Evolutionary conservation across 2,888 invertebrate species (phyloP).

Genomic region (Sycophila texana): DNA sequence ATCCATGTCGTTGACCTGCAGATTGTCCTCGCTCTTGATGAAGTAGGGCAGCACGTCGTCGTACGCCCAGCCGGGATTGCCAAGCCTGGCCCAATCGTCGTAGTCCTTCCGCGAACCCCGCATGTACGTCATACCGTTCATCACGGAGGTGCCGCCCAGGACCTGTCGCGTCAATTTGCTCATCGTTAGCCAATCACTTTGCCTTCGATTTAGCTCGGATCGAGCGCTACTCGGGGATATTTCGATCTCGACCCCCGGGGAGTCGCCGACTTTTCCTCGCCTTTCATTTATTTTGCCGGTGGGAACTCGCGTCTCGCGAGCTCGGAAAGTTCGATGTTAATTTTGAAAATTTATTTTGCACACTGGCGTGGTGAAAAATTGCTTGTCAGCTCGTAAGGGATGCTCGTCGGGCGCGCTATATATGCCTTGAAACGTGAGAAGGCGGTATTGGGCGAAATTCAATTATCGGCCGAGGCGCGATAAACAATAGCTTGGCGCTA

Average conservation of each 20-base stretch:
- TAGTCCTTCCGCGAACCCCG: slow-evolving; percentile 91
- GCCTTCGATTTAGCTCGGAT: background rate
- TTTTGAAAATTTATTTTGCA: too few species aligned
- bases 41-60: slow-evolving; percentile 94
- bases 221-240: too few species aligned
- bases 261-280: too few species aligned
- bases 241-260: too few species aligned
- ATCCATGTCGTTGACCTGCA: slow-evolving; percentile 83
- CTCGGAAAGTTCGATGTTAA: too few species aligned
- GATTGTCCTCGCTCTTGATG: slow-evolving; percentile 90
- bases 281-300: too few species aligned
- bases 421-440: too few species aligned
- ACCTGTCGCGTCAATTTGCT: slow-evolving; percentile 77
- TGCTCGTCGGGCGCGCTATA: too few species aligned
- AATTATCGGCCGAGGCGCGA: too few species aligned
- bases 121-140: slow-evolving; percentile 98
- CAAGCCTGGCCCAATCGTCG: slow-evolving; percentile 90
- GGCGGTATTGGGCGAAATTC: too few species aligned
- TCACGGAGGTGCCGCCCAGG: slow-evolving; percentile 92
- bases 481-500: too few species aligned
- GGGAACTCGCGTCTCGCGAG: too few species aligned
- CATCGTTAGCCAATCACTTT: background rate
- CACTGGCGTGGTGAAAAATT: background rate
- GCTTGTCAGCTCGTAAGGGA: background rate
- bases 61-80: slow-evolving; percentile 93